Base-by-base conservation (phyloP, 2,888 invertebrate genomes). In the Elgonia sp. region DNA sequence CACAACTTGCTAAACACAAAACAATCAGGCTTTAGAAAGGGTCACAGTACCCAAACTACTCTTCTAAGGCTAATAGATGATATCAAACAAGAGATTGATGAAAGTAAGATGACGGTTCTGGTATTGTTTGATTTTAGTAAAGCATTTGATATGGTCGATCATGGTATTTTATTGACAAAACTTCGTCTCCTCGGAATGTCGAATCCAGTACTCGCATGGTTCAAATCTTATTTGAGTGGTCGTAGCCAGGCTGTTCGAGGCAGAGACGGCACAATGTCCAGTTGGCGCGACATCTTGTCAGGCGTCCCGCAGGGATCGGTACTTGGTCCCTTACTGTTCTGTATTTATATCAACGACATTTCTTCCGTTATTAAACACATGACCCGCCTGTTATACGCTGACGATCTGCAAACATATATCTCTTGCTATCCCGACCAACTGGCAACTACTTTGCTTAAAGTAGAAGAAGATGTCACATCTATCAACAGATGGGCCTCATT, bases 81-180 rank as follows among this genome's bases (percentile, higher is more conserved):
- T 62, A 14, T 29, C 21, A 62, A 12, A 29, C 18, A n/a, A 12
- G 62, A 2, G 6, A 18, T 62, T 8, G 62, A 62, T 29, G 10
- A 20, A 12, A 3, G 62, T 10, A 1, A 62, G 29, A 2, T 62
- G 12, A 62, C 29, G 12, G 12, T 62, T 9, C 9, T 62, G 1
- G 29, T 62, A 4, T 29, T 62, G 16, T 62, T 29, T 62, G 62
- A 62, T 62, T 29, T 62, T 62, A 29, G n/a, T 12, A 62, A 62
- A 16, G 62, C 29, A 29, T 62, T 62, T 21, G 29, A 62, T 10
- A 12, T 62, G 29, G 62, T 62, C 9, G 29, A 62, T 62, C 62
- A 62, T 62, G 16, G 12, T 29, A 62, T 62, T 29, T 21, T 62
- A 1, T 29, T 20, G 9, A 6, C 9, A 29, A 62, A 62, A 6